Evolutionary conservation across 2,113 vertebrate genomes (phyloP), one percentile per base, ranked within the genome.

Genomic region (Picathartes gymnocephalus): DNA sequence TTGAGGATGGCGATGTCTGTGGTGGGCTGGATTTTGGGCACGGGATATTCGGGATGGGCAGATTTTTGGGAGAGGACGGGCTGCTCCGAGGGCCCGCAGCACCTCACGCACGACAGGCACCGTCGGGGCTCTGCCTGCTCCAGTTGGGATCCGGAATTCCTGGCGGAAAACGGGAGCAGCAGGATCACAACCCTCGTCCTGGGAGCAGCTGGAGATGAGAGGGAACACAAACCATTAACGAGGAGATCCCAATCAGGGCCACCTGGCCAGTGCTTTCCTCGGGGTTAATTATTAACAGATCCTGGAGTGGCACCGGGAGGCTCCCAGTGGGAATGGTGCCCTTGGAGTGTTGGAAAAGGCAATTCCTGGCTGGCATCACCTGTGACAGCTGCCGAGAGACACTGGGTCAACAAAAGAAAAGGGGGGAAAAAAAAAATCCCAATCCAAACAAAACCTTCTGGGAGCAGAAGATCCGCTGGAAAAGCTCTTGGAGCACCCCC

Each of bases 1-100:
- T 98, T 99, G 82, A 99, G 98, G 95, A 99, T 98, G 69, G 98
- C 98, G 97, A 99, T 98, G 94, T 99, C 97, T 37, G 99, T 98
- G 44, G 97, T 97, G 39, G 98, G 98, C 70, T 73, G 97, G 82
- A 99, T 94, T 51, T 94, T 98, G 9, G 98, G 98, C 31, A 96
- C 14, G 0, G 92, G 80, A 81, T 98, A 97, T 11, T 4, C 6
- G 15, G 91, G 90, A 6, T 71, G 83, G 7, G 76, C 1, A 1
- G 82, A 68, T 0, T 92, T 76, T 2, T 80, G 74, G 10, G 96
- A 82, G 8, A 94, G 0, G 77, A 84, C 11, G 18, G 96, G 97
- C 62, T 94, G 91, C 88, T 96, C 95, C 0, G 81, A 61, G 1
- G 95, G 95, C 11, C 28, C 64, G 2, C 97, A 97, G 56, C 97